A percentile compares a stretch with the other conserved stretches of the same genome.
Conservation (phyloP, 2,797 vertebrate species). For the Ctenosaura bakeri region DNA sequence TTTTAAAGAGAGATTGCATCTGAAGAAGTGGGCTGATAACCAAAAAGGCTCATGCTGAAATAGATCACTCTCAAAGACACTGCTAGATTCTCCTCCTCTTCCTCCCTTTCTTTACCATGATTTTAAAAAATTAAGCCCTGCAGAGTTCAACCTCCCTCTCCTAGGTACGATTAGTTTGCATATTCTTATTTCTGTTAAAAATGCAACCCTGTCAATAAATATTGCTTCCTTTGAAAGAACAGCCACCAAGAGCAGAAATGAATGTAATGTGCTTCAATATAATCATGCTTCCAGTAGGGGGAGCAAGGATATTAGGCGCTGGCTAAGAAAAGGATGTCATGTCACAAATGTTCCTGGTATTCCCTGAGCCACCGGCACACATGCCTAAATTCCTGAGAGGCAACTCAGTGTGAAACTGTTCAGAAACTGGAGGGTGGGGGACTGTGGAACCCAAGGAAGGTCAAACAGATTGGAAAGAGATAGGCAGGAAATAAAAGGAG, state of each 20-base stretch:
- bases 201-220: not conserved
- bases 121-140: too few species aligned
- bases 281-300: conserved; percentile 29
- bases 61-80: too few species aligned
- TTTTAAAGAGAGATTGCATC: too few species aligned
- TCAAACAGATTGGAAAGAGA: not conserved
- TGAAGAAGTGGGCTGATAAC: too few species aligned
- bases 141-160: not conserved
- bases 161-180: not conserved
- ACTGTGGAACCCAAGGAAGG: not conserved
- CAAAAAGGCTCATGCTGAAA: too few species aligned
- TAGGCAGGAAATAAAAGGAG: not conserved
- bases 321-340: not conserved
- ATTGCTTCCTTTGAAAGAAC: not conserved
- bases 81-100: too few species aligned
- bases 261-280: not conserved
- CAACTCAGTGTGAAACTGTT: not conserved
- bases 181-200: not conserved
- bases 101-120: too few species aligned
- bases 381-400: not conserved
- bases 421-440: not conserved
- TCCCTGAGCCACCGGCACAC: not conserved
- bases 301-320: conserved; percentile 17
- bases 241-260: not conserved
- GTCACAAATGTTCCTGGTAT: not conserved